These are phyloP conservation scores for Myathropa florea DNA, from an alignment of 2,888 invertebrate species.

Conservation along the genomic window DNA sequence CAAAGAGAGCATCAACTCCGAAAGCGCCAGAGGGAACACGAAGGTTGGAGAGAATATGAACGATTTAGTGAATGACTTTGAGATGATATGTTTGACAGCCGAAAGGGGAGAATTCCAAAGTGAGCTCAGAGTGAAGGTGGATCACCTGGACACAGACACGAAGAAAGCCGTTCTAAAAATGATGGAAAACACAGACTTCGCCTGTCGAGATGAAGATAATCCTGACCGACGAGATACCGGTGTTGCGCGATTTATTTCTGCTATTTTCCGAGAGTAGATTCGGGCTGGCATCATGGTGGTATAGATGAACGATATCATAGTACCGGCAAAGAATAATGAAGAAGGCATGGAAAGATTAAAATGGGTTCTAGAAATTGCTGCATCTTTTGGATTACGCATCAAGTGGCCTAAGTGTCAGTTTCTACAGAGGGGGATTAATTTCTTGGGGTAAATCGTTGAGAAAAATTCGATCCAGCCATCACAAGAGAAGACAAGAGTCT, in stretches of 20 bases:
- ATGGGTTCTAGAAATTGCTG: slow-evolving; percentile 36
- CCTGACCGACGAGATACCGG: neutral
- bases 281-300: too few relatives aligned
- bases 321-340: too few relatives aligned
- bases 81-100: neutral
- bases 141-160: neutral
- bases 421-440: slow-evolving; percentile 19
- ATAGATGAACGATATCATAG: neutral
- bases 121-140: neutral
- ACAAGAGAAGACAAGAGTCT: too few relatives aligned
- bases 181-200: neutral
- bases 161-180: neutral
- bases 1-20: too few relatives aligned
- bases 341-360: slow-evolving; percentile 8
- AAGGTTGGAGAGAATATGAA: neutral
- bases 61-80: neutral
- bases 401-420: slow-evolving; percentile 61
- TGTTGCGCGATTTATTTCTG: neutral
- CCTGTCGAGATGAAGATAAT: neutral
- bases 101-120: neutral
- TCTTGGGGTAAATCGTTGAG: slow-evolving; percentile 33
- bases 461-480: too few relatives aligned
- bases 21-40: neutral
- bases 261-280: too few relatives aligned
- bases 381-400: slow-evolving; percentile 19